phyloP scores from a whole-genome alignment of 2,113 vertebrate genomes.

The Tretioscincus oriximinensis region DNA sequence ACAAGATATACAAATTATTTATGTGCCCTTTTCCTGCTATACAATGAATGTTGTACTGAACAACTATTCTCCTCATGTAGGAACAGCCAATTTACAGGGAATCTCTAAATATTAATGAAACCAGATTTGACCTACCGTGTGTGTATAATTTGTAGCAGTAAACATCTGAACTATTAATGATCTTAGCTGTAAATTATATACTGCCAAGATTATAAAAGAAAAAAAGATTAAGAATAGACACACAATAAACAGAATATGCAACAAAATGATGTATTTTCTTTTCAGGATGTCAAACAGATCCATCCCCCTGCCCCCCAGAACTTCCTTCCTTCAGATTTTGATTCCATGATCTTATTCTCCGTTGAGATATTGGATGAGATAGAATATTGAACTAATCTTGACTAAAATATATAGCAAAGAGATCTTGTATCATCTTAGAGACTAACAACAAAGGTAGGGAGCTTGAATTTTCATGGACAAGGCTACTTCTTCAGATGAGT shows the following conservation, averaged over 20 bases:
- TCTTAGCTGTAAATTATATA: constrained; percentile 25
- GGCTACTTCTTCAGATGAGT: no score
- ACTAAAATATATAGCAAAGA: no score
- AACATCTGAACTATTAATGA: constrained; percentile 2
- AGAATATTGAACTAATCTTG: no score
- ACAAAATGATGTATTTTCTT: not conserved
- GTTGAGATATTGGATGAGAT: no score
- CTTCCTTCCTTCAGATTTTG: no score
- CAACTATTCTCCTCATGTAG: not conserved
- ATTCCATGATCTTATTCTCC: no score
- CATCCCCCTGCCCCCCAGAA: no score
- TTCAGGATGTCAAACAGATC: not conserved
- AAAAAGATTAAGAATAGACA: not conserved
- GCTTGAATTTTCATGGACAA: no score
- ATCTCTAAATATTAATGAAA: constrained; percentile 37
- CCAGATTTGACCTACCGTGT: not conserved
- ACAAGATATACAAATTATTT: constrained; percentile 29
- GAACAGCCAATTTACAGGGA: constrained; percentile 1
- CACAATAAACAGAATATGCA: not conserved
- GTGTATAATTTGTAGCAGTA: constrained; percentile 18
- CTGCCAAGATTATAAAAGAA: constrained; percentile 11
- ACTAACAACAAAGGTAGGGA: no score
- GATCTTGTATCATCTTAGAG: no score
- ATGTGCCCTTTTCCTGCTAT: constrained; percentile 11
- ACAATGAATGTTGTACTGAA: constrained; percentile 18